Conservation (phyloP, 2,888 invertebrate species). For the Amiota communis region DNA sequence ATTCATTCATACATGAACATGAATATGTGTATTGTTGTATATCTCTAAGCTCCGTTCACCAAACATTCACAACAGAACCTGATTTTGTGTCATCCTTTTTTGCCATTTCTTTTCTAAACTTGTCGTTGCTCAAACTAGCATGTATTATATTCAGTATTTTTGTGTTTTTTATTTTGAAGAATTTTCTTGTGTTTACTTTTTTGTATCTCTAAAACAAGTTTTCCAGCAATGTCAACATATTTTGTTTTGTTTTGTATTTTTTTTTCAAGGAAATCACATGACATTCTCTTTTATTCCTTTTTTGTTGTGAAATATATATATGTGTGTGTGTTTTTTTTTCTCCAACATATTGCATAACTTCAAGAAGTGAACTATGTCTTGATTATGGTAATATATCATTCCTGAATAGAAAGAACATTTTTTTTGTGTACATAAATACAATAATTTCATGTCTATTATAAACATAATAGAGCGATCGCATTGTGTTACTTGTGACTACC, state of each 20-base stretch:
- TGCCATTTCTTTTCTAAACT: constrained; percentile 13
- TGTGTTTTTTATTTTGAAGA: background rate
- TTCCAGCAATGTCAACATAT: constrained; percentile 54
- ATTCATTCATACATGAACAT: no score
- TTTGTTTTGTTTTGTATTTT: constrained; percentile 5
- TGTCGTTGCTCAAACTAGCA: constrained; percentile 11
- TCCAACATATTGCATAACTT: constrained; percentile 35
- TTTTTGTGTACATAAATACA: no score
- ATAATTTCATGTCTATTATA: no score
- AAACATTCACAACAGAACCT: no score
- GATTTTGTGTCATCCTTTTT: background rate
- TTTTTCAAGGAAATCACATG: background rate
- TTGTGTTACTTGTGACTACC: no score
- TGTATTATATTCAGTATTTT: background rate
- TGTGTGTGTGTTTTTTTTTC: constrained; percentile 24
- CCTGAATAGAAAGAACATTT: no score
- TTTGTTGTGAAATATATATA: background rate
- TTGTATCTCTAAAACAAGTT: constrained; percentile 37
- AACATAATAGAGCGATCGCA: no score
- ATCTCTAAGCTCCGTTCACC: no score
- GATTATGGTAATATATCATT: background rate
- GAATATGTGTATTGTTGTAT: no score
- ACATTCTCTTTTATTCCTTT: constrained; percentile 36
- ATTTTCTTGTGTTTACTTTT: constrained; percentile 15
- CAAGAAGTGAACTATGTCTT: background rate